Evolutionary conservation across 2,888 invertebrate genomes (phyloP).

Genomic region (Muschampia plurimacula): DNA sequence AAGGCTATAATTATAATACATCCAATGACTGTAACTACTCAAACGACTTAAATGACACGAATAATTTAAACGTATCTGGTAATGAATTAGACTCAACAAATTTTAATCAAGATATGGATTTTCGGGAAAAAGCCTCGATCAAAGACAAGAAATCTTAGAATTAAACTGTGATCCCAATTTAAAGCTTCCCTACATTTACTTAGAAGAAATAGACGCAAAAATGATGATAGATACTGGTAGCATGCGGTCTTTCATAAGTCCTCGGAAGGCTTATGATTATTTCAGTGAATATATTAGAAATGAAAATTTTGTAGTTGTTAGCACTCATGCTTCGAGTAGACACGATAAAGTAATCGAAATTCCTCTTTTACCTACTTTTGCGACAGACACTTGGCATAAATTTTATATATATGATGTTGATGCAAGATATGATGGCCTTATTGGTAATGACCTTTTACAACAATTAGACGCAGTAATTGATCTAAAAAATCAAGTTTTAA

Average conservation of each 20-base stretch:
- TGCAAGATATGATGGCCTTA: conserved; percentile 41
- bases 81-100: no score
- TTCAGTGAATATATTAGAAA: conserved; percentile 23
- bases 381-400: conserved; percentile 28
- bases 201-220: conserved; percentile 36
- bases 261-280: conserved; percentile 36
- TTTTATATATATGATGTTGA: conserved; percentile 41
- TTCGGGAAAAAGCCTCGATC: no score
- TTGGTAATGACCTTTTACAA: conserved; percentile 43
- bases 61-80: no score
- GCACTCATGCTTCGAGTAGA: conserved; percentile 42
- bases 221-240: conserved; percentile 47
- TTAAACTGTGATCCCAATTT: no score
- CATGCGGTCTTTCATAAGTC: conserved; percentile 41
- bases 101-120: no score
- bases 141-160: no score
- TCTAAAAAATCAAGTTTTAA: conserved; percentile 35
- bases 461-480: conserved; percentile 42
- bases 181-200: no score
- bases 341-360: conserved; percentile 40
- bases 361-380: conserved; percentile 38
- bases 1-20: no score
- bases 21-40: no score
- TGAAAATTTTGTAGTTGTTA: conserved; percentile 43
- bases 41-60: no score